A percentile compares a stretch with the other conserved stretches of the same genome.
Conservation (phyloP, 92 coral and sea anemone genomes). For the Scolanthus callimorphus region DNA sequence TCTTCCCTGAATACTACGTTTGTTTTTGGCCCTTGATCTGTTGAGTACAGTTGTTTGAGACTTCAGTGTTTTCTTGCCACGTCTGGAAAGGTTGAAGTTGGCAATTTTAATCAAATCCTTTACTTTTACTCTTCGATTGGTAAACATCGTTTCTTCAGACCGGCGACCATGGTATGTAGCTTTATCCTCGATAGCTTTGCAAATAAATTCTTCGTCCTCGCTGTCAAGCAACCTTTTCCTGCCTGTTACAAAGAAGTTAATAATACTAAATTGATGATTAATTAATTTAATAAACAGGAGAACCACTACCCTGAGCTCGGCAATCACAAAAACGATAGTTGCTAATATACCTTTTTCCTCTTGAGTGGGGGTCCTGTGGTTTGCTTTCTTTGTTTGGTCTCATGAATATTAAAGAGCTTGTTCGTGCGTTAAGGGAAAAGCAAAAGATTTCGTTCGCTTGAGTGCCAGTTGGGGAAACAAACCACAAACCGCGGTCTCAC, state of each 20-base stretch:
- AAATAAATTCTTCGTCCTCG: constrained; percentile 31
- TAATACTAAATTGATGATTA: too few relatives aligned
- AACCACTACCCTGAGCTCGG: too few relatives aligned
- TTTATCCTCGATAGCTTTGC: constrained; percentile 40
- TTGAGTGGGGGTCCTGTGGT: too few relatives aligned
- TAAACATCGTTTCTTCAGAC: constrained; percentile 43
- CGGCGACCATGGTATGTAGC: constrained; percentile 49
- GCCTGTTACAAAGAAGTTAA: too few relatives aligned
- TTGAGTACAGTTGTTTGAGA: constrained; percentile 20
- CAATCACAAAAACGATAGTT: too few relatives aligned
- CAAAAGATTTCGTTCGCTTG: constrained; percentile 18
- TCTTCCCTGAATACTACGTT: constrained; percentile 23
- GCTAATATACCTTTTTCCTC: constrained; percentile 34
- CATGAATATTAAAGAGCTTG: too few relatives aligned
- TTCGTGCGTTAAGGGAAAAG: too few relatives aligned
- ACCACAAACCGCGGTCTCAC: too few relatives aligned
- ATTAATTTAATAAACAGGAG: too few relatives aligned
- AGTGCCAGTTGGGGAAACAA: too few relatives aligned
- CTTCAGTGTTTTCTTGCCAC: constrained; percentile 11
- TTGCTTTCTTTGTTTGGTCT: too few relatives aligned
- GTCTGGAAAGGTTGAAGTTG: neutral
- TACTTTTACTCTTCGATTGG: constrained; percentile 37
- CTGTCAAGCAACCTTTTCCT: constrained; percentile 18
- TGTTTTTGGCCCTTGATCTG: constrained; percentile 13
- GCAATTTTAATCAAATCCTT: constrained; percentile 18